Evolutionary conservation across 2,888 invertebrate genomes (phyloP), one percentile per base, ranked within the genome.

Genomic region (Didymodactylos carnosus): DNA sequence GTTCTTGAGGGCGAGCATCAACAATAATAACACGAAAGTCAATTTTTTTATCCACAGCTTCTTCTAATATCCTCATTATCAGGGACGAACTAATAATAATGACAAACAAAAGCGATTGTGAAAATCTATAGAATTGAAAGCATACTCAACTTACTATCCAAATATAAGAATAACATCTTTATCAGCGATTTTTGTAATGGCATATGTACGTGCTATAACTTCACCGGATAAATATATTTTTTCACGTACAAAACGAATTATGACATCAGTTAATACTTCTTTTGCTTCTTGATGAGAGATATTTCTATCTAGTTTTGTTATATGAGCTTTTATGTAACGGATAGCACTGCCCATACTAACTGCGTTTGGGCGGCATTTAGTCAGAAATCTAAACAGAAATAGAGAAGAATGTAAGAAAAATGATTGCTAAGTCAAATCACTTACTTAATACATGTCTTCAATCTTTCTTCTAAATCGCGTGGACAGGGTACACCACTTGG

Each of bases 291-390:
- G 69, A 73, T 84, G 84, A 6, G 78, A 72, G 71, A 79, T 78
- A 41, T 79, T 79, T 11, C 78, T 77, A 6, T 81, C 80, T 14
- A 81, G 80, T 73, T 81, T 78, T 27, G 80, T 79, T 87, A 86
- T 89, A 49, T 82, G 78, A 76, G 78, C 78, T 76, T 83, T 84
- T 51, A 85, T 77, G 76, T 81, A 88, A 79, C 89, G 90, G 78
- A 93, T 86, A 0, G 92, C 92, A 84, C 93, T 94, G 70, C 87
- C 88, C 87, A 94, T 92, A 3, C 92, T 91, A 1, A 94, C 91
- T 3, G 92, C 89, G 70, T 91, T 85, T 0, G 90, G 90, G 39
- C 94, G 87, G 83, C 90, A 90, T 71, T 87, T 85, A 80, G 89
- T 88, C 76, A 94, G 84, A 84, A 89, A 91, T 75, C 82, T 83